Base-by-base conservation (phyloP, 2,888 invertebrate species). In the Phymatocera aterrima region DNA sequence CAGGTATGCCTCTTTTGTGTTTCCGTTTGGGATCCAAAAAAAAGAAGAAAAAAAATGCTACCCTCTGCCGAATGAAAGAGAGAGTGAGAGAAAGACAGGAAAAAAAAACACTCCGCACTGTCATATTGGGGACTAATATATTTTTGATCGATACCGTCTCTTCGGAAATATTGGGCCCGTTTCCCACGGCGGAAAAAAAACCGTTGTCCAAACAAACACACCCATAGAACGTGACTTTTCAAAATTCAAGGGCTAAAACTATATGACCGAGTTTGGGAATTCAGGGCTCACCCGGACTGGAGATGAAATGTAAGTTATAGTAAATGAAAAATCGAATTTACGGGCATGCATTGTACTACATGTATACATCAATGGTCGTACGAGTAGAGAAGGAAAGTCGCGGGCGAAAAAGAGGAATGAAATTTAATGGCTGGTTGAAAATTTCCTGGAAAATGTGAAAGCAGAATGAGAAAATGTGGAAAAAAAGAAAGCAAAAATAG, bases 201-300 rank as follows among this genome's bases (percentile, higher is more conserved):
- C 87, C 89, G 89, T 90, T 90, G 90, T 90, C 90, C 87, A 90
- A 90, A 90, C 90, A 90, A 90, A 90, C 90, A 90, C 88, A 89
- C 88, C 88, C 87, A 80, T 81, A 78, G 80, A 81, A 83, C 83
- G 86, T 85, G 86, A 87, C 87, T 85, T 84, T 81, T 79, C 79
- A 81, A 72, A 72, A 72, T 72, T 72, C 72, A 72, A 72, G 43
- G 72, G 72, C 34, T 72, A 21, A 51, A 48, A 51, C 48, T 43
- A 64, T 60, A 60, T 77, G 5, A 8, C 31, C 72, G 8, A 51
- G 15, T 46, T 24, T 10, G 34, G 12, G 34, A 6, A 82, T 81
- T 83, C 80, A 60, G 82, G 79, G 82, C 83, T 82, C 81, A 43
- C 28, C 28, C 6, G n/a, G 15, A 28, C 28, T 51, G 12, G 10